A percentile compares a stretch with the other conserved stretches of the same genome.
These are phyloP conservation scores for Drosophila basisetae DNA, from an alignment of 2,888 invertebrate genomes.

Conservation along the genomic window DNA sequence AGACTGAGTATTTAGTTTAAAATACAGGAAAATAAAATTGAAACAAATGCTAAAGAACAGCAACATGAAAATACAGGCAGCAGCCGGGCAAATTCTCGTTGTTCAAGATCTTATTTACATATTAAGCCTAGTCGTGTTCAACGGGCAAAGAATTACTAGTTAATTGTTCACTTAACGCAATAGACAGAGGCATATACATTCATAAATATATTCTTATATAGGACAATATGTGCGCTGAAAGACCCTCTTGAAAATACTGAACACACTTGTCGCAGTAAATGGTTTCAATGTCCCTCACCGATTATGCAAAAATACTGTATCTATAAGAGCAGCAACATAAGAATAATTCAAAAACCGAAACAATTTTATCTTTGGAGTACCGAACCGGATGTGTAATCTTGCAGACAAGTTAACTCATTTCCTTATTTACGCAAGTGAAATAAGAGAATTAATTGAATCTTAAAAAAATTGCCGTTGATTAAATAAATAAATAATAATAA, in stretches of 20 bases:
- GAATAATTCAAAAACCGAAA: too few species aligned
- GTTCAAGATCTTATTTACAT: conserved; percentile 22
- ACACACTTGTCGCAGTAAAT: conserved; percentile 51
- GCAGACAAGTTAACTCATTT: neutral
- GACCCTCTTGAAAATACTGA: conserved; percentile 28
- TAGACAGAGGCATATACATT: conserved; percentile 21
- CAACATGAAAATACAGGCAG: conserved; percentile 28
- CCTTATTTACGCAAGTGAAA: neutral
- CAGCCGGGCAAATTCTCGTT: conserved; percentile 19
- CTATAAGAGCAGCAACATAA: conserved; percentile 3
- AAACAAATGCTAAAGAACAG: conserved; percentile 24
- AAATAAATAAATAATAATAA: neutral
- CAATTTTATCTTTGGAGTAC: neutral
- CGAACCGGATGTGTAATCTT: conserved; percentile 9
- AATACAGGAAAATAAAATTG: conserved; percentile 50
- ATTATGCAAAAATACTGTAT: conserved; percentile 22
- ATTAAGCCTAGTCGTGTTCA: conserved; percentile 54
- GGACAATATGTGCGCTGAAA: conserved; percentile 25
- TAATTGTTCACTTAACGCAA: conserved; percentile 8
- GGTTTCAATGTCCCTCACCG: conserved; percentile 64
- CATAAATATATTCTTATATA: conserved; percentile 3
- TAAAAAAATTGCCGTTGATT: too few species aligned
- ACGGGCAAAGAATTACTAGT: conserved; percentile 53
- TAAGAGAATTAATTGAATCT: neutral
- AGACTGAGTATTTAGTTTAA: conserved; percentile 85